A percentile compares a stretch with the other conserved stretches of the same genome.
phyloP scores from a whole-genome alignment of 2,888 invertebrate species.

The Vesta saturnalis region DNA sequence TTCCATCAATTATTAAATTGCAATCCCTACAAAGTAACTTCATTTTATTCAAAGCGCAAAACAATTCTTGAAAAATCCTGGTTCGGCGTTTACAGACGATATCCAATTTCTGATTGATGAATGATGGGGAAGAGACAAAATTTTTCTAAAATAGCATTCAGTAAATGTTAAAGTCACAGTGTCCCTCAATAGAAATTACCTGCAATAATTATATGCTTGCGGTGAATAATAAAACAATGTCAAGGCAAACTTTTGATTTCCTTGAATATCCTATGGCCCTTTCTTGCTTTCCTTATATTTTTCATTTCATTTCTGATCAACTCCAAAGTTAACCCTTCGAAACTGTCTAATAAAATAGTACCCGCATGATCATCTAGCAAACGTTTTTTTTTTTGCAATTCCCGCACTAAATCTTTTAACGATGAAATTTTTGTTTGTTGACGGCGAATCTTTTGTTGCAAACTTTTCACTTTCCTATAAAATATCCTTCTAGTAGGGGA shows the following conservation, averaged over 20 bases:
- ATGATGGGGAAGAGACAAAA: background rate
- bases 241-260: constrained; percentile 14
- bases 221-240: constrained; percentile 14
- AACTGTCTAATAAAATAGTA: constrained; percentile 1
- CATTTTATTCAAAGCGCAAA: background rate
- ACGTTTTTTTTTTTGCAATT: background rate
- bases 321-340: background rate
- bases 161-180: background rate
- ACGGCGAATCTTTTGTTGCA: constrained; percentile 4
- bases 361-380: background rate
- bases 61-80: constrained; percentile 10
- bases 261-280: background rate
- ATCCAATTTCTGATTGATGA: constrained; percentile 9
- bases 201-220: constrained; percentile 15
- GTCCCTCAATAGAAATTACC: background rate
- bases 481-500: background rate
- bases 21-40: background rate
- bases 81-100: constrained; percentile 14
- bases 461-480: constrained; percentile 7
- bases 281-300: constrained; percentile 8
- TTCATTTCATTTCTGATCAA: constrained; percentile 4
- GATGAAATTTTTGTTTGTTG: background rate
- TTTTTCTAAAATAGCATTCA: background rate
- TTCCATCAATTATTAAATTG: constrained; percentile 17
- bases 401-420: background rate